Evolutionary conservation across 2,888 invertebrate species (phyloP), one percentile per base, ranked within the genome.

Genomic region (Tenthredo amoena): DNA sequence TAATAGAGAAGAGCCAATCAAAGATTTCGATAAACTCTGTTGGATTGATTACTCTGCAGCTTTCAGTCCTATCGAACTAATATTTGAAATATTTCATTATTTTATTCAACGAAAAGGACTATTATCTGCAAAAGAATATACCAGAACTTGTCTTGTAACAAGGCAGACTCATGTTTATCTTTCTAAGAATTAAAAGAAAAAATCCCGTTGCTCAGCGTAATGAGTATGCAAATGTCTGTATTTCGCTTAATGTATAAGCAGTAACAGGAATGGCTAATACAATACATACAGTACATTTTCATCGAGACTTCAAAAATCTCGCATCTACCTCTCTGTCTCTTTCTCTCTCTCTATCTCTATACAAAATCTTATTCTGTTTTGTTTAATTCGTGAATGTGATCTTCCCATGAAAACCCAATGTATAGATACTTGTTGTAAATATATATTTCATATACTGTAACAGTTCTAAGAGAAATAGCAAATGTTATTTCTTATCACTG

Each of bases 191-290:
- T 21, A 37, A 6, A 37, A 34, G n/a, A 2, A n/a, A 74, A 74
- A 74, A 74, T 74, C 72, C 72, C 72, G 10, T 74, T 43, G 72
- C 43, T 74, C 21, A 74, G 18, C 31, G 31, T 15, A 43, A 74
- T 43, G 18, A 43, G 43, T 26, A 26, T 62, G 26, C 37, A 18
- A 37, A 37, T 10, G 21, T 21, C 43, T 74, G 40, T 40, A 37
- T 43, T 40, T 21, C n/a, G 12, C 62, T 62, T 9, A n/a, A 62
- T 9, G 62, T 62, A 62, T 62, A 26, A 10, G 5, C 21, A 21
- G 26, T 26, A 15, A 10, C 43, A 74, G 21, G 15, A 43, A 43
- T 26, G 10, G 43, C 21, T 21, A 43, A 43, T 43, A 74, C 18
- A n/a, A 55, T 5, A 18, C 21, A 31, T 21, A n/a, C 5, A 26